Conservation (phyloP, 1,140 invertebrate genomes). For the Aphaenogaster rudis region DNA sequence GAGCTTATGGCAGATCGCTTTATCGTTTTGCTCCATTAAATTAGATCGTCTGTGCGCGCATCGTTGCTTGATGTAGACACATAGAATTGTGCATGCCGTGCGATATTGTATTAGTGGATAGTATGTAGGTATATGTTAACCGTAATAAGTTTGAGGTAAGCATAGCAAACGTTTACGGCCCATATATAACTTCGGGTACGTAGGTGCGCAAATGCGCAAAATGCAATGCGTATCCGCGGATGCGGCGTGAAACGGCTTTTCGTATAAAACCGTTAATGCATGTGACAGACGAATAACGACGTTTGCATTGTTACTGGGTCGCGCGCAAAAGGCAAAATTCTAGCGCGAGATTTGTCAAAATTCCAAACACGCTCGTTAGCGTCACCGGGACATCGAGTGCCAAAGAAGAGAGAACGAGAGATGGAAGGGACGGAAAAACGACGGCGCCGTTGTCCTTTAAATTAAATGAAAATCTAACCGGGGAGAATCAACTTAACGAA, state of each 20-base stretch:
- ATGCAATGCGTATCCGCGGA: neutral
- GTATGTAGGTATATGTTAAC: neutral
- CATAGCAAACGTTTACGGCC: constrained; percentile 17
- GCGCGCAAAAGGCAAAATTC: neutral
- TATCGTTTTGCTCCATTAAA: constrained; percentile 18
- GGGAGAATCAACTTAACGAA: constrained; percentile 65
- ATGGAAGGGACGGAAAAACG: neutral
- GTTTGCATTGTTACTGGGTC: constrained; percentile 44
- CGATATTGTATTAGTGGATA: constrained; percentile 10
- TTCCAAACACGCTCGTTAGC: constrained; percentile 52
- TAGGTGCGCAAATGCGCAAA: constrained; percentile 3
- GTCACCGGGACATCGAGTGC: neutral
- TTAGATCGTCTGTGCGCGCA: neutral
- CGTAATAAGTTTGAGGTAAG: constrained; percentile 36
- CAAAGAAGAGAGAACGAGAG: neutral
- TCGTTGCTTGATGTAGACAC: neutral
- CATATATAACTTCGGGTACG: neutral
- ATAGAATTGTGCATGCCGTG: neutral
- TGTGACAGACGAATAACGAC: constrained; percentile 43
- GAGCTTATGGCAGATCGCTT: constrained; percentile 14
- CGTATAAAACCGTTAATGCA: constrained; percentile 13
- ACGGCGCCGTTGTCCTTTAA: constrained; percentile 5
- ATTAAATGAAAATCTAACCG: constrained; percentile 64
- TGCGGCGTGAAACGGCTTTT: constrained; percentile 13
- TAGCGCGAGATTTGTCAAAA: constrained; percentile 45